Base-by-base conservation (phyloP, 2,113 vertebrate genomes). In the Ameiurus melas region DNA sequence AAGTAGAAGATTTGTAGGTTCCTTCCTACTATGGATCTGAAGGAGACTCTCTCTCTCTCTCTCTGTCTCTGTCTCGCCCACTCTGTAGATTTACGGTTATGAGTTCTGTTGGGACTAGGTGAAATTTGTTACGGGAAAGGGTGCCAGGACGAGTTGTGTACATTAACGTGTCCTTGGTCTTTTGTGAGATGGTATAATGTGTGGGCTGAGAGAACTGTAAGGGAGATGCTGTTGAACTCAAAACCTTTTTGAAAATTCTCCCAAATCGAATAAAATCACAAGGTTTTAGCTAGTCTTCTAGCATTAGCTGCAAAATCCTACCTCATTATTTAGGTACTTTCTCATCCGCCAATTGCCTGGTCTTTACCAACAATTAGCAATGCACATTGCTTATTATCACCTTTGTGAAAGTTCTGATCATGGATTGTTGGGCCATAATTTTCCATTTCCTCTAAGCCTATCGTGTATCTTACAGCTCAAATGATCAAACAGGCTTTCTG, bases 1-100 rank as follows among this genome's bases (percentile, higher is more conserved):
- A 70, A 78, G 55, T 17, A 73, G 53, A 87, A 93, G 93, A 92
- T 94, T 94, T 94, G 93, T 90, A 90, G 47, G 30, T 90, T 89
- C 66, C 47, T 91, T 91, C 27, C 47, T 55, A 51, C 47, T 86
- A 78, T 68, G 84, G 9, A 88, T 27, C 55, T 70, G 25, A 86
- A 84, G 62, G 43, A 80, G 66, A n/a, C 64, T 70, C 64, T 75
- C 25, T 80, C 27, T 17, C 17, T 17, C 16, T 79, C 33, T 57
- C 47, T 90, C 77, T 64, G 27, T 89, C 75, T 86, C 60, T 7
- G 10, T 89, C 88, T 90, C 87, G 62, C 33, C 58, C 3, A 86
- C 88, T 86, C 85, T 87, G 43, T 55, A 93, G 91, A 93, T 93
- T 94, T 94, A 73, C 80, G 86, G 90, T 91, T 91, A 90, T 85